These are phyloP conservation scores for Rhinolophus ferrumequinum DNA, from an alignment of 2,113 vertebrate species.

Conservation along the genomic window DNA sequence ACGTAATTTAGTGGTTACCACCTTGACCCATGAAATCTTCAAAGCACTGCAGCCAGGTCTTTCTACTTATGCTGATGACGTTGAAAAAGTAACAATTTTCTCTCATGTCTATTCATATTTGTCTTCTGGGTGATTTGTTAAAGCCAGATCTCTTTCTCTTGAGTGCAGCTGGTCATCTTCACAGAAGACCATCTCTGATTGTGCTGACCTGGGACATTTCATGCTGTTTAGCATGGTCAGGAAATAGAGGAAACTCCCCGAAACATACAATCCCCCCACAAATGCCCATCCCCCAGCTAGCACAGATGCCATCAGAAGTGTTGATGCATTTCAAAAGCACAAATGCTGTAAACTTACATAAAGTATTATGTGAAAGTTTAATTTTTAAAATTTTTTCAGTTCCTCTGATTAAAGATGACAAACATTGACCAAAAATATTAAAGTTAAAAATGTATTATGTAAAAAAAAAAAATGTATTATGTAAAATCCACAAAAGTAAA, in stretches of 20 bases:
- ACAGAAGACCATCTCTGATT: background rate
- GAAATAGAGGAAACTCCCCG: background rate
- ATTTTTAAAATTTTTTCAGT: background rate
- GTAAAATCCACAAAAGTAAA: background rate
- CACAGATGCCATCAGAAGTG: background rate
- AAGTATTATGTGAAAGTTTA: background rate
- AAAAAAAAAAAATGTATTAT: background rate
- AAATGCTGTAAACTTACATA: background rate
- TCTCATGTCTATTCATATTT: background rate
- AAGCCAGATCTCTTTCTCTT: background rate
- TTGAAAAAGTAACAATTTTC: conserved; percentile 88
- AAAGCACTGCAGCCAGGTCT: conserved; percentile 94
- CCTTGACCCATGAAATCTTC: conserved; percentile 91
- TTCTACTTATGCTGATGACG: conserved; percentile 94
- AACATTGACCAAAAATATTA: background rate
- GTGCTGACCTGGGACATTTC: background rate
- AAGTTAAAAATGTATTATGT: background rate
- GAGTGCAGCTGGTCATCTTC: background rate
- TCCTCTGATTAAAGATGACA: background rate
- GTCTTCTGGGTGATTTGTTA: background rate
- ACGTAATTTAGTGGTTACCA: no score
- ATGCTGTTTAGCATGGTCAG: rapidly evolving
- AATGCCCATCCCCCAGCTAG: background rate
- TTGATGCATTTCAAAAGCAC: background rate
- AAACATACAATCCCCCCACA: background rate